phyloP scores from a whole-genome alignment of 2,113 vertebrate genomes.

The Pipra filicauda region DNA sequence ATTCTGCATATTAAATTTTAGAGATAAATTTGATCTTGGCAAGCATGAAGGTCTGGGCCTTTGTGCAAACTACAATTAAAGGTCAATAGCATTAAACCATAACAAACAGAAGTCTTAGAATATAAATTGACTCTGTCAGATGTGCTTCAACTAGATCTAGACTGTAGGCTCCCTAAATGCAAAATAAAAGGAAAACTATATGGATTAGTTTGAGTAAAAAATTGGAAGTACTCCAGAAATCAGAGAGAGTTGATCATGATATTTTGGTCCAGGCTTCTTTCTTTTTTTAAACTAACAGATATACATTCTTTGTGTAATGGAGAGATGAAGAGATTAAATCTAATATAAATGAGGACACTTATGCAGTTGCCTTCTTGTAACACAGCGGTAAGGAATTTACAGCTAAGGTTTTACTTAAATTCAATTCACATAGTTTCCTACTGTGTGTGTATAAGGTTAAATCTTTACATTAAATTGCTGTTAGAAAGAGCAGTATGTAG shows the following conservation, averaged over 20 bases:
- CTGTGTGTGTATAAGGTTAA: neutral
- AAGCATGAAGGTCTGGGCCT: neutral
- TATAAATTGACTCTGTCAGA: neutral
- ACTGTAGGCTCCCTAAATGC: neutral
- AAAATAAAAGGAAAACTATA: neutral
- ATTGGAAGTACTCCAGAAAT: neutral
- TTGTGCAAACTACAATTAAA: conserved; percentile 17
- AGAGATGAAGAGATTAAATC: neutral
- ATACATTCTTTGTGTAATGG: neutral
- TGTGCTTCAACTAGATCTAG: neutral
- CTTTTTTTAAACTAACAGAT: neutral
- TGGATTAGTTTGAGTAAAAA: neutral
- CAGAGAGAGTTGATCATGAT: neutral
- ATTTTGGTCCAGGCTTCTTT: neutral
- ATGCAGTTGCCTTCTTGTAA: neutral
- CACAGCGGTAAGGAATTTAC: neutral
- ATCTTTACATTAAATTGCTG: neutral
- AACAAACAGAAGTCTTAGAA: neutral
- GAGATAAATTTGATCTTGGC: conserved; percentile 1
- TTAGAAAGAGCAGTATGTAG: neutral
- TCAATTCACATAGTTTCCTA: rapidly evolving
- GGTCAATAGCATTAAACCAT: neutral
- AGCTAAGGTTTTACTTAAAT: neutral
- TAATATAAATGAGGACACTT: neutral
- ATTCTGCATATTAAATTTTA: neutral